Conservation (phyloP, 2,797 vertebrate genomes). For the Spinus olivaceus region DNA sequence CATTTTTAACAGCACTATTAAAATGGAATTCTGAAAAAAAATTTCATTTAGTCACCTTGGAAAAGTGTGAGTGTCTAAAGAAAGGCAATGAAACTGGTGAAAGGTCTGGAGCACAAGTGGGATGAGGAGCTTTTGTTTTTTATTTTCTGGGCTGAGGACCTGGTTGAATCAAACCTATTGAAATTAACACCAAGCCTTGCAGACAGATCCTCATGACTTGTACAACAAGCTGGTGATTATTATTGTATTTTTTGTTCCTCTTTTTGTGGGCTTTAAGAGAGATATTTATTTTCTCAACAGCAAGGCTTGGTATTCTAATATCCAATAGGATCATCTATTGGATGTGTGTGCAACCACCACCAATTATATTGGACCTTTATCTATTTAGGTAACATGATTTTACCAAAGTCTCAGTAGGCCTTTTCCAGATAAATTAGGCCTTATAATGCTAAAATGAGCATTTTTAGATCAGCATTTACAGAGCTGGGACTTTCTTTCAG, state of each 20-base stretch:
- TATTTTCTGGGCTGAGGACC: not conserved
- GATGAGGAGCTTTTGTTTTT: not conserved
- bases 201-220: not conserved
- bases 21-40: not conserved
- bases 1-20: not conserved
- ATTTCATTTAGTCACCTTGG: not conserved
- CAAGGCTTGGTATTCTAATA: not conserved
- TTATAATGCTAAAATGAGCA: not conserved
- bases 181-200: not conserved
- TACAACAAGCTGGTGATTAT: not conserved
- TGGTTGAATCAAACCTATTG: not conserved
- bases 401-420: not conserved
- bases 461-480: not conserved
- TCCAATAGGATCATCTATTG: not conserved
- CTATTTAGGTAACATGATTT: not conserved
- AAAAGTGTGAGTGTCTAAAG: not conserved
- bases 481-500: not conserved
- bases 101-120: not conserved
- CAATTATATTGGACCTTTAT: not conserved
- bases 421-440: not conserved
- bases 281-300: not conserved
- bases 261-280: not conserved
- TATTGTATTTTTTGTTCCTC: not conserved
- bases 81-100: not conserved
- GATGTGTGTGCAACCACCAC: not conserved